Conservation (phyloP, 1,140 invertebrate species). For the Oreohelix idahoensis region DNA sequence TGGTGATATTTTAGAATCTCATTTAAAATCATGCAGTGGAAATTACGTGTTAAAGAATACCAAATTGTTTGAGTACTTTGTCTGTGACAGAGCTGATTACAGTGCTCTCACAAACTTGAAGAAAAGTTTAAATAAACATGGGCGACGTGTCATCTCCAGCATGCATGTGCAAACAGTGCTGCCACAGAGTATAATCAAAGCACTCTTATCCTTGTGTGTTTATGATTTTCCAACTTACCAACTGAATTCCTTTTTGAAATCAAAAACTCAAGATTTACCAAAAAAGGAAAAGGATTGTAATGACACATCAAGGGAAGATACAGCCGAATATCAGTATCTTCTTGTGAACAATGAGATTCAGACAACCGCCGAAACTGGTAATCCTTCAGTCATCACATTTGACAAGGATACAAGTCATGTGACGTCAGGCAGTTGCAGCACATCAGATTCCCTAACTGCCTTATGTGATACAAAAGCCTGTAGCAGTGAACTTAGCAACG, state of each 20-base stretch:
- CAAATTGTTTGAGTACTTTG: constrained; percentile 22
- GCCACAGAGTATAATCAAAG: constrained; percentile 10
- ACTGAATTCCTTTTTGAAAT: background rate
- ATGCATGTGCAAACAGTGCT: constrained; percentile 7
- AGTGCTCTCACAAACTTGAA: constrained; percentile 18
- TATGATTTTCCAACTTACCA: background rate
- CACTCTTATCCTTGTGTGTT: constrained; percentile 17
- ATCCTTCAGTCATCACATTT: background rate
- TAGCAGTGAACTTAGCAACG: background rate
- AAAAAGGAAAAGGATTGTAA: background rate
- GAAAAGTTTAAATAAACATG: constrained; percentile 18
- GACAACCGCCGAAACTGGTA: background rate
- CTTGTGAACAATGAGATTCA: background rate
- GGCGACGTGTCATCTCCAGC: background rate
- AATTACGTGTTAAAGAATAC: background rate
- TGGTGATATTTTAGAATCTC: background rate
- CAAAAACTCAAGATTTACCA: background rate
- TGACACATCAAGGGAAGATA: background rate
- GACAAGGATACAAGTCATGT: background rate
- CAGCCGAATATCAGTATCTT: background rate
- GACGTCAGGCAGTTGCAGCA: background rate
- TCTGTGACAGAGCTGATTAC: constrained; percentile 34
- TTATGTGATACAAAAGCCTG: background rate
- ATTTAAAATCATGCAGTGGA: constrained; percentile 7
- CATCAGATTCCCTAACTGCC: background rate